These are phyloP conservation scores for Herminia tarsipennalis DNA, from an alignment of 2,888 invertebrate genomes.

Conservation along the genomic window DNA sequence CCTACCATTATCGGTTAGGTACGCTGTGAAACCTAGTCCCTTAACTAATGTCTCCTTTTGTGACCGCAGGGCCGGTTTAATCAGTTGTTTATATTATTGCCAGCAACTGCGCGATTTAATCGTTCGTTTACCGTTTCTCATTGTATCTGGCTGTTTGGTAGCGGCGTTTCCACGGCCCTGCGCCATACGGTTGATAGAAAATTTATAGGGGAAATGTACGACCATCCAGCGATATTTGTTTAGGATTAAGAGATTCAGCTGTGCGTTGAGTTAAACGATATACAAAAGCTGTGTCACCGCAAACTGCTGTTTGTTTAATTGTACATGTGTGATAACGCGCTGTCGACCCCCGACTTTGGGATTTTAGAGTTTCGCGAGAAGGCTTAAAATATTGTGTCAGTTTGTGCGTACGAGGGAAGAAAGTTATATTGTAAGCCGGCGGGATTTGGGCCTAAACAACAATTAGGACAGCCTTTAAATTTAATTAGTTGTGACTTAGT, in stretches of 20 bases:
- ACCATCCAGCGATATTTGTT: conserved; percentile 71
- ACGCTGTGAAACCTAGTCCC: conserved; percentile 60
- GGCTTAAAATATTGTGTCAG: conserved; percentile 58
- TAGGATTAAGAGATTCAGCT: conserved; percentile 81
- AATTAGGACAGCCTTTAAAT: conserved; percentile 42
- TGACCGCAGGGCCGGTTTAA: conserved; percentile 76
- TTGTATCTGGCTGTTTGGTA: conserved; percentile 67
- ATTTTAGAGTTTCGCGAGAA: conserved; percentile 53
- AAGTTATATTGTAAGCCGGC: conserved; percentile 45
- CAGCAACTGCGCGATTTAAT: conserved; percentile 77
- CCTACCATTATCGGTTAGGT: conserved; percentile 76
- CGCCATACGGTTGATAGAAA: conserved; percentile 54
- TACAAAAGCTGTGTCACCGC: conserved; percentile 75
- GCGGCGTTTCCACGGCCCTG: conserved; percentile 54
- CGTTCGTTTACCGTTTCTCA: conserved; percentile 79
- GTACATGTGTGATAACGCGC: conserved; percentile 76
- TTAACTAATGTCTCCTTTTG: conserved; percentile 84
- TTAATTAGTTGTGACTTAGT: conserved; percentile 42
- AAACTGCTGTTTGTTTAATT: conserved; percentile 81
- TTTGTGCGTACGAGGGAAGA: conserved; percentile 48
- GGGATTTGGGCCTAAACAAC: conserved; percentile 42
- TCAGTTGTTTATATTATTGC: conserved; percentile 84
- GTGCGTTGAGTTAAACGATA: conserved; percentile 73
- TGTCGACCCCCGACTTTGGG: conserved; percentile 56
- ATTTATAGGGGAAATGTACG: conserved; percentile 57